These are phyloP conservation scores for Atta colombica DNA, from an alignment of 1,140 invertebrate species.

Conservation along the genomic window DNA sequence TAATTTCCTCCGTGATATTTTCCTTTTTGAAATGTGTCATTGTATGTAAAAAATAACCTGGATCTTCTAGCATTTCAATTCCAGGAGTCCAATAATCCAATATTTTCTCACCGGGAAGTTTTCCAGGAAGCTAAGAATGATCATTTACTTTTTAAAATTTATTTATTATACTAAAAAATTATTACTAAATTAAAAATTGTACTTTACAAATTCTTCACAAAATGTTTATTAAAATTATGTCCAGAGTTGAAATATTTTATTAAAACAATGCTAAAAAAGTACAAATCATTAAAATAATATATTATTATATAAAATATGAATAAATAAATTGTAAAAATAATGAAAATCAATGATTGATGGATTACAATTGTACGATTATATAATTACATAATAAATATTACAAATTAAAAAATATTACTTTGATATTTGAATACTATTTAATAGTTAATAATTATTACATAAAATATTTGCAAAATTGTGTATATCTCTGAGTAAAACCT, in stretches of 20 bases:
- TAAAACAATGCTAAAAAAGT: too few relatives aligned
- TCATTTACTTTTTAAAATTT: not conserved
- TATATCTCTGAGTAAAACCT: constrained; percentile 79
- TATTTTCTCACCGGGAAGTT: constrained; percentile 87
- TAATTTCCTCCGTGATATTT: constrained; percentile 90
- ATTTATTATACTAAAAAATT: constrained; percentile 6
- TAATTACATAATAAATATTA: too few relatives aligned
- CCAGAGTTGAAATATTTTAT: too few relatives aligned
- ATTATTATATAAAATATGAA: too few relatives aligned
- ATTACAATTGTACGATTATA: too few relatives aligned
- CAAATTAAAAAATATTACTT: not conserved
- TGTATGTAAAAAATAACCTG: constrained; percentile 90
- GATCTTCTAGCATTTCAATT: constrained; percentile 90
- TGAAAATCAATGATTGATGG: too few relatives aligned
- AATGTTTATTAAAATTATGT: not conserved
- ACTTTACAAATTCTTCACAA: too few relatives aligned
- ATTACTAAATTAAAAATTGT: not conserved
- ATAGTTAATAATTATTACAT: not conserved
- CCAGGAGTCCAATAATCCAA: constrained; percentile 92
- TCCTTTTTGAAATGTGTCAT: constrained; percentile 94
- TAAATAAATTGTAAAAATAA: too few relatives aligned
- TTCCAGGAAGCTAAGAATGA: constrained; percentile 82
- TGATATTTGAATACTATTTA: not conserved
- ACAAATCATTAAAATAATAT: not conserved
- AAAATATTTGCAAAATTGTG: constrained; percentile 5